Base-by-base conservation (phyloP, 2,797 vertebrate genomes). In the Sebastes nivosus region DNA sequence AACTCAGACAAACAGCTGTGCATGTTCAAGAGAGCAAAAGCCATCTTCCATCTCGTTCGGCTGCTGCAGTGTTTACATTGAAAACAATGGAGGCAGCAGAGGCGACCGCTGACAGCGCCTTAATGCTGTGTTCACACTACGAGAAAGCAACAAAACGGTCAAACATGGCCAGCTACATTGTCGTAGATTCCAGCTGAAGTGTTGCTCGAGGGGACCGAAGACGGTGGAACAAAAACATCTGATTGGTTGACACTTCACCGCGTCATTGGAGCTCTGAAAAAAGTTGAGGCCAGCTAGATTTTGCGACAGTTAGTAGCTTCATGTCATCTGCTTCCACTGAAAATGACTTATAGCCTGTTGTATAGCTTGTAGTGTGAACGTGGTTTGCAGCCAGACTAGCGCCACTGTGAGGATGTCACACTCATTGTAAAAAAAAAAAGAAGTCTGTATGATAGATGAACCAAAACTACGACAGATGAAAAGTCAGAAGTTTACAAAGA, bases 291-390 rank as follows among this genome's bases (percentile, higher is more conserved):
- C 29, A 20, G 59, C 11, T 61, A 11, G n/a, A 34, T 0, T 13
- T 61, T 0, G 59, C 42, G 0, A 0, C 42, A 46, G 16, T 46
- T 46, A 20, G 42, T 46, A 46, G 0, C 42, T 46, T 46, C 42
- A 46, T 46, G 16, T 46, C 16, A 46, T 0, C 16, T 0, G 42
- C 16, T 46, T 46, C 42, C 7, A 46, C 0, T 46, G 42, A 46
- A 46, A 46, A 46, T 46, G 0, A 46, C 42, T 46, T 46, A 0
- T 46, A 46, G 42, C 42, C 42, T 46, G 42, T 46, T 46, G 16
- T 46, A 0, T 18, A 46, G 42, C 42, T 46, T 46, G 42, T 46
- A 46, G 16, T 18, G 42, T 46, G 3, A 46, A 46, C 42, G 0
- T 46, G 42, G 42, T 55, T 0, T 57, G 34, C 13, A 34, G 36